These are phyloP conservation scores for Spilosoma lubricipeda DNA, from an alignment of 2,888 invertebrate species.

Conservation along the genomic window DNA sequence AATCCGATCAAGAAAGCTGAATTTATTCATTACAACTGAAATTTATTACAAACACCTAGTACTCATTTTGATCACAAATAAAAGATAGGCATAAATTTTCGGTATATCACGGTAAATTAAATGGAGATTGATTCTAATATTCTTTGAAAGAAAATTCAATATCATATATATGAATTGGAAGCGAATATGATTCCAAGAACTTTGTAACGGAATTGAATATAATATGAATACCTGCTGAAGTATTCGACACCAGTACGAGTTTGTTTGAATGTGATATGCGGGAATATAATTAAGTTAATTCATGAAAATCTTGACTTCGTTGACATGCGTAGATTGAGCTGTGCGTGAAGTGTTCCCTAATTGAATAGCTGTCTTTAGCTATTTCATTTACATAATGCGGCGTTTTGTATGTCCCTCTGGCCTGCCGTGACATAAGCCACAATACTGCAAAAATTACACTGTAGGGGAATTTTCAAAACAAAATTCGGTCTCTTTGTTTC, in stretches of 20 bases:
- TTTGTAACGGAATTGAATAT: slow-evolving; percentile 40
- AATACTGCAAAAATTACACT: slow-evolving; percentile 33
- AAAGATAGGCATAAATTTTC: neutral
- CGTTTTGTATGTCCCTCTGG: slow-evolving; percentile 36
- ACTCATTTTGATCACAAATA: neutral
- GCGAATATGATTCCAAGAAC: slow-evolving; percentile 21
- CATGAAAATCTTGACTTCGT: slow-evolving; percentile 58
- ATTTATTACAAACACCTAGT: neutral
- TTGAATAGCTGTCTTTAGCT: slow-evolving; percentile 67
- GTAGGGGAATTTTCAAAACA: slow-evolving; percentile 25
- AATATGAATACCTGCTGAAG: slow-evolving; percentile 32
- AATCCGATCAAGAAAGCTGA: neutral
- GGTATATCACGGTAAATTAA: neutral
- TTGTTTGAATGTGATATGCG: slow-evolving; percentile 49
- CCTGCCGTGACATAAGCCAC: slow-evolving; percentile 42
- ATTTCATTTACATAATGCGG: slow-evolving; percentile 59
- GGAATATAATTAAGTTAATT: slow-evolving; percentile 58
- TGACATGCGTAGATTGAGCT: slow-evolving; percentile 45
- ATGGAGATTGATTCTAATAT: neutral
- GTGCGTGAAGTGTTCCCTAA: slow-evolving; percentile 61
- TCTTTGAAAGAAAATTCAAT: slow-evolving; percentile 1
- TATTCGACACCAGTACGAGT: slow-evolving; percentile 41
- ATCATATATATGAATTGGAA: neutral
- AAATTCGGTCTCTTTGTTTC: neutral
- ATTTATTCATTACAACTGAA: neutral